A percentile compares a stretch with the other conserved stretches of the same genome.
These are phyloP conservation scores for Emmelina monodactyla DNA, from an alignment of 2,888 invertebrate genomes.

Conservation along the genomic window DNA sequence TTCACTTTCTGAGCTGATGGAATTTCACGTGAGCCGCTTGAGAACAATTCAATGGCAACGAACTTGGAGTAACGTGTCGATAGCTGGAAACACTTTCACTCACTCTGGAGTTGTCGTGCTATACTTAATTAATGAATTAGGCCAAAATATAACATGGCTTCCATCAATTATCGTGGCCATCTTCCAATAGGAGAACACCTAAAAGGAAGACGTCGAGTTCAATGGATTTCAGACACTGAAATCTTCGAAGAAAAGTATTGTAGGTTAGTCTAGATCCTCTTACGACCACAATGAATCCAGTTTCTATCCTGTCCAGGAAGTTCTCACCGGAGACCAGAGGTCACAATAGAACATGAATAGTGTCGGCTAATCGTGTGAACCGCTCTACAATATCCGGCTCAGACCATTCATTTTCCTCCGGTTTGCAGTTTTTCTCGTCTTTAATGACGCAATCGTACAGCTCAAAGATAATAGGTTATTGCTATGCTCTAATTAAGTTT, in stretches of 20 bases:
- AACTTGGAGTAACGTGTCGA: constrained; percentile 19
- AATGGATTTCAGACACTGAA: no score
- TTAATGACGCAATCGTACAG: constrained; percentile 53
- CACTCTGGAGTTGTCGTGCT: no score
- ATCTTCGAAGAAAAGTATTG: no score
- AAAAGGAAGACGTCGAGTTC: no score
- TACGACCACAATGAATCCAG: no score
- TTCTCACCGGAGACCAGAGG: constrained; percentile 31
- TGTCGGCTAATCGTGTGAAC: constrained; percentile 44
- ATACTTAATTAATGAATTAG: no score
- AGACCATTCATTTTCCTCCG: constrained; percentile 52
- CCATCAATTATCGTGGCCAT: no score
- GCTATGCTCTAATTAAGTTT: no score
- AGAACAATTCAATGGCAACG: constrained; percentile 26
- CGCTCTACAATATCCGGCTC: constrained; percentile 42
- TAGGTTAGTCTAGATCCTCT: no score
- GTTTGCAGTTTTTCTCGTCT: constrained; percentile 42
- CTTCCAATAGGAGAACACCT: no score
- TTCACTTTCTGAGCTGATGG: constrained; percentile 27
- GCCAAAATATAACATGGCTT: no score
- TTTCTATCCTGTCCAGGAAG: constrained; percentile 47
- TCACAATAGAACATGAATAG: constrained; percentile 4
- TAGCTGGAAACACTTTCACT: constrained; percentile 10
- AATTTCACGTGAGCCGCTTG: constrained; percentile 23
- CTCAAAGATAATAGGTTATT: no score